Base-by-base conservation (phyloP, 1,140 invertebrate genomes). In the Chrysomallon squamiferum region DNA sequence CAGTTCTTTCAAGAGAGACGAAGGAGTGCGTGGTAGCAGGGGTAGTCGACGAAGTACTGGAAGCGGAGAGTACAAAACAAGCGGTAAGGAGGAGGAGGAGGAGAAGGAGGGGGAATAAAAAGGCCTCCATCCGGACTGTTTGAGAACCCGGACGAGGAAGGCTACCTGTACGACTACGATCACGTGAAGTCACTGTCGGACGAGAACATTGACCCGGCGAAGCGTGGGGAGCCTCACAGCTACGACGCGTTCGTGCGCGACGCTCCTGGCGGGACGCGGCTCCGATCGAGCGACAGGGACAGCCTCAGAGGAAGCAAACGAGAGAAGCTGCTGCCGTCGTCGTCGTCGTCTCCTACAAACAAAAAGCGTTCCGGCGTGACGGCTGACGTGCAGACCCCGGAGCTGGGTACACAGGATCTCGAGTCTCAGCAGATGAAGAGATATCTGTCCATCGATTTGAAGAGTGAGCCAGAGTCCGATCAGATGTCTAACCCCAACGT, bases 401-500 rank as follows among this genome's bases (percentile, higher is more conserved):
- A 66, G 20, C 32, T 32, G n/a, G 20, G 47, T 15, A 56, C 30
- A 4, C 27, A 54, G 29, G 45, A 52, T 20, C 45, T 33, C n/a
- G 27, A 27, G 3, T 64, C 62, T 27, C 52, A 49, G 7, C 52
- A 66, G 25, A 43, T 66, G 47, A n/a, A 66, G 58, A 49, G 64
- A 9, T 66, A 66, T 29, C 30, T 52, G 15, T 69, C 57, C 35
- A 69, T 63, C 11, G 60, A 65, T 47, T 20, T 62, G 2, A 49
- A 60, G 25, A 68, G 66, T 33, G 43, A 66, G 43, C 60, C 67
- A n/a, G 68, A 70, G n/a, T 57, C 62, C 25, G 59, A 62, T 41
- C 62, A 57, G 18, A 73, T 73, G 13, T 41, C 65, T 4, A 73
- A 68, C 33, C 68, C 65, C 0, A 13, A 65, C 18, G 62, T 70